These are phyloP conservation scores for Agrochola lychnidis DNA, from an alignment of 2,888 invertebrate species.

Conservation along the genomic window DNA sequence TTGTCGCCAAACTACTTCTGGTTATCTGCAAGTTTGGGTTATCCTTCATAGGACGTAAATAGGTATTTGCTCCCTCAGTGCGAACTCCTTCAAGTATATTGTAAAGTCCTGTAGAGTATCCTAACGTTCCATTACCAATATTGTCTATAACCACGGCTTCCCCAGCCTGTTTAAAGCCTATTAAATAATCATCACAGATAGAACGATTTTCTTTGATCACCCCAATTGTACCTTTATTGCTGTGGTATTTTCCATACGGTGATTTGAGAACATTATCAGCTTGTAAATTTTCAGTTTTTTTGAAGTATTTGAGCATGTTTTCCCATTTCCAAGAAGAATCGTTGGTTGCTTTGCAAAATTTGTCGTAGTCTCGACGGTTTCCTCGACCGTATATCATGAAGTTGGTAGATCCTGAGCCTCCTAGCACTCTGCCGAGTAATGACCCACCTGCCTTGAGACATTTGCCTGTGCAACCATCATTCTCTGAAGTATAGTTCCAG, in stretches of 20 bases:
- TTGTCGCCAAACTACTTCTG: constrained; percentile 61
- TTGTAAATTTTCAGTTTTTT: constrained; percentile 70
- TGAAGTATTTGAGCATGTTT: constrained; percentile 70
- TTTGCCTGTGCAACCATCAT: constrained; percentile 10
- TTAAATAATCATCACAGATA: constrained; percentile 42
- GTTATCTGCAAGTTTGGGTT: constrained; percentile 89
- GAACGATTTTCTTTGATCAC: constrained; percentile 67
- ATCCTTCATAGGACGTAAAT: constrained; percentile 54
- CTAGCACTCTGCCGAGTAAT: constrained; percentile 70
- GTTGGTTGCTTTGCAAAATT: constrained; percentile 62
- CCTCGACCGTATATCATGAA: constrained; percentile 70
- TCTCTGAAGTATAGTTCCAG: constrained; percentile 67
- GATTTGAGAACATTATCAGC: constrained; percentile 59
- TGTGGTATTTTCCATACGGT: constrained; percentile 47
- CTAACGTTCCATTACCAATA: constrained; percentile 79
- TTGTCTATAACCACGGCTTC: constrained; percentile 73
- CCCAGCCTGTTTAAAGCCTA: constrained; percentile 77
- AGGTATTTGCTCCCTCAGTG: constrained; percentile 71
- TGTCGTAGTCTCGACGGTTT: constrained; percentile 65
- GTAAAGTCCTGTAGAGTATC: constrained; percentile 82
- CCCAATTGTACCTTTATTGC: constrained; percentile 64
- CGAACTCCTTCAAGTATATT: constrained; percentile 83
- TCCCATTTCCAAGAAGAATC: constrained; percentile 70
- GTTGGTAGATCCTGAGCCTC: constrained; percentile 72
- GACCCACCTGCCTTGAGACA: constrained; percentile 39